Conservation (phyloP, 2,113 vertebrate species). For the Chloebia gouldiae region DNA sequence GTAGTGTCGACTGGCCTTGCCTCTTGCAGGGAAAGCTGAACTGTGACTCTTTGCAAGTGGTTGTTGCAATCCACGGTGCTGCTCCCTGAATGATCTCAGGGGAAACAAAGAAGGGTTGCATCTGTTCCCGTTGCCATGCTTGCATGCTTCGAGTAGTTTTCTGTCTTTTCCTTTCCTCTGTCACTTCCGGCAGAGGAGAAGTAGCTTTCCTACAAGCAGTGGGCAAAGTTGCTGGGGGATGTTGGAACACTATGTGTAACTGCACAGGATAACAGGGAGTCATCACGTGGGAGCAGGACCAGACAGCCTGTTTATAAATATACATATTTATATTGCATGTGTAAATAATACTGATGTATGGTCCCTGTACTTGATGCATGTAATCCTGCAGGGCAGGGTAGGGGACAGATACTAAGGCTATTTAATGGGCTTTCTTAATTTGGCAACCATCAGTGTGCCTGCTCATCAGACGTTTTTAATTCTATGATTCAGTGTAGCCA, state of each 20-base stretch:
- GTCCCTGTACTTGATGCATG: background rate
- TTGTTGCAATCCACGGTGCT: background rate
- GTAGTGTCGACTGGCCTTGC: background rate
- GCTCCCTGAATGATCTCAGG: background rate
- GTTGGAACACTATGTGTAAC: background rate
- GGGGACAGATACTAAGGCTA: background rate
- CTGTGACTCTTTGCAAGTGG: background rate
- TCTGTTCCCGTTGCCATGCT: background rate
- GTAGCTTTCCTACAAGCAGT: background rate
- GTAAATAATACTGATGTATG: background rate
- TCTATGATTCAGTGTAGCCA: background rate
- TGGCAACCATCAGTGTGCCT: background rate
- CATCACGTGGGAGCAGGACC: background rate
- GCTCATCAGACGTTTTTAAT: background rate
- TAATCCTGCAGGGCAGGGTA: rapidly evolving
- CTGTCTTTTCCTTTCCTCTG: background rate
- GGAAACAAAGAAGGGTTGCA: background rate
- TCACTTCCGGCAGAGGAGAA: background rate
- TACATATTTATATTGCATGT: background rate
- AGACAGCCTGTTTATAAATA: background rate
- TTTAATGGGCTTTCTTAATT: constrained; percentile 16
- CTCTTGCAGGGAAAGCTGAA: background rate
- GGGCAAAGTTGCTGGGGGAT: background rate
- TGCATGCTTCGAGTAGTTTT: background rate
- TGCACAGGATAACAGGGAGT: background rate